phyloP scores from a whole-genome alignment of 2,888 invertebrate genomes.

The Lasioglossum calceatum region DNA sequence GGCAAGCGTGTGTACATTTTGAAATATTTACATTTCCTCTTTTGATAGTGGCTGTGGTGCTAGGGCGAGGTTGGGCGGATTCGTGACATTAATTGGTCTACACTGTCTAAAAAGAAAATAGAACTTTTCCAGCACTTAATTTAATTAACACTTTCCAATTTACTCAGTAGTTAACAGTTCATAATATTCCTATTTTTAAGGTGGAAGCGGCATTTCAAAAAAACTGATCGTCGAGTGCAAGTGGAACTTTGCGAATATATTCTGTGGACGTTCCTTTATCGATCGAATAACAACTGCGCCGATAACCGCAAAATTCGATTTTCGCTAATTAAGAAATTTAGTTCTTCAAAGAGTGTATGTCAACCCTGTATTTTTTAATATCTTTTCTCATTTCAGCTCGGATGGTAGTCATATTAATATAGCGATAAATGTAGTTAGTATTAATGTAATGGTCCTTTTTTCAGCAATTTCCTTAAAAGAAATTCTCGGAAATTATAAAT shows the following conservation, averaged over 20 bases:
- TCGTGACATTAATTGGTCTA: constrained; percentile 20
- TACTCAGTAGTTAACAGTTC: background rate
- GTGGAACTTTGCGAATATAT: background rate
- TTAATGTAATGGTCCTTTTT: background rate
- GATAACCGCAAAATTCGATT: background rate
- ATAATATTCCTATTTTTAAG: background rate
- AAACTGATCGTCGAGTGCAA: background rate
- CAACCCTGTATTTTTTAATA: background rate
- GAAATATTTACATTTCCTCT: constrained; percentile 41
- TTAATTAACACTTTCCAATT: background rate
- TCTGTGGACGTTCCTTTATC: background rate
- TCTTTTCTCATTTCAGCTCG: background rate
- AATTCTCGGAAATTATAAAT: background rate
- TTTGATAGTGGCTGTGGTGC: background rate
- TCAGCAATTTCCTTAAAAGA: background rate
- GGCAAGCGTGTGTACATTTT: constrained; percentile 4
- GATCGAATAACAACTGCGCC: background rate
- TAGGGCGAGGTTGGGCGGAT: background rate
- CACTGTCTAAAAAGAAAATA: background rate
- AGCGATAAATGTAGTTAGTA: background rate
- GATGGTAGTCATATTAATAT: too few relatives aligned
- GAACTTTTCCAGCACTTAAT: background rate
- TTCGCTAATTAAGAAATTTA: background rate
- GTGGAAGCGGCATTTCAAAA: background rate
- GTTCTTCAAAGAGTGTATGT: background rate